A percentile compares a stretch with the other conserved stretches of the same genome.
Conservation (phyloP, 2,113 vertebrate genomes). For the Copsychus sechellarum region DNA sequence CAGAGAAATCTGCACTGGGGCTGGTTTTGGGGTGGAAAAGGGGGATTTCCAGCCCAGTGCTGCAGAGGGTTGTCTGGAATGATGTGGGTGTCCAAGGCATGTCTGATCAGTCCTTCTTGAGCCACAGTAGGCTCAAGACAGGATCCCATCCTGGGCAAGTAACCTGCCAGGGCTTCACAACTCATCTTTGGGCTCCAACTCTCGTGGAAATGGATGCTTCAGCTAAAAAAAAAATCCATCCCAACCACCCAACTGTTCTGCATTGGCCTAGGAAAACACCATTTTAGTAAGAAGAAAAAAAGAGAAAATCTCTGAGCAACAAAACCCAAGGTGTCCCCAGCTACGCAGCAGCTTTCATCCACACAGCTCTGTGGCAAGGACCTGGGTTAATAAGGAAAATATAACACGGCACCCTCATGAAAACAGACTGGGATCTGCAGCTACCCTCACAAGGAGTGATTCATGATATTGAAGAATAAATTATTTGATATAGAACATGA, state of each 20-base stretch:
- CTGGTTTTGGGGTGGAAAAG: not conserved
- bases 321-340: not conserved
- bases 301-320: not conserved
- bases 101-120: not conserved
- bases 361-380: rapidly evolving
- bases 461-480: not conserved
- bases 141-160: not conserved
- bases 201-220: not conserved
- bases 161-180: rapidly evolving
- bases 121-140: not conserved
- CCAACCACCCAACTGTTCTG: not conserved
- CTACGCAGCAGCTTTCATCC: rapidly evolving
- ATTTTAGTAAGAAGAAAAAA: not conserved
- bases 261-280: not conserved
- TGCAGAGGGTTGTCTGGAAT: not conserved
- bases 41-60: not conserved
- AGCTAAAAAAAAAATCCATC: not conserved
- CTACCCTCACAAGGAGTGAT: not conserved
- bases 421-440: not conserved
- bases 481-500: not conserved
- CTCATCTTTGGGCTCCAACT: not conserved
- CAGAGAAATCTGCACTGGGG: rapidly evolving
- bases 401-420: rapidly evolving
- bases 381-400: not conserved
- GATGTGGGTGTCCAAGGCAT: not conserved